Evolutionary conservation across 2,797 vertebrate species (phyloP).

Genomic region (Malurus leucopterus): DNA sequence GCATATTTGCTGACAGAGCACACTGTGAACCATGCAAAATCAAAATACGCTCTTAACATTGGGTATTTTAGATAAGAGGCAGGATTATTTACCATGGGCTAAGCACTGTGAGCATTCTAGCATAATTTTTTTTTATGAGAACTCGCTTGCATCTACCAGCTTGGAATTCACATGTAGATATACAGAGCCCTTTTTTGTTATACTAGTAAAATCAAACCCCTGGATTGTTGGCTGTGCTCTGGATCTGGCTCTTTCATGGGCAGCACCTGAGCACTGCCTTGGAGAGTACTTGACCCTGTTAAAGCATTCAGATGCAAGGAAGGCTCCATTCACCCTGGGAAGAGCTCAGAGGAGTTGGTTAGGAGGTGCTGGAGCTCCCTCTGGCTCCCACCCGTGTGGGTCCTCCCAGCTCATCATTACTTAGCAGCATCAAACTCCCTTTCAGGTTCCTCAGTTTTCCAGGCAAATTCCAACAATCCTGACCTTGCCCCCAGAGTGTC

Average conservation of each 20-base stretch:
- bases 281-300: background rate
- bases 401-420: background rate
- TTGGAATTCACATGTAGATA: background rate
- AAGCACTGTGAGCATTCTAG: background rate
- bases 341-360: background rate
- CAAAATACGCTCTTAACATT: background rate
- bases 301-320: background rate
- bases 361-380: background rate
- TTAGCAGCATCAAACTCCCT: background rate
- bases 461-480: background rate
- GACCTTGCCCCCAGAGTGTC: background rate
- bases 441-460: background rate
- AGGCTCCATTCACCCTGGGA: background rate
- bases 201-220: background rate
- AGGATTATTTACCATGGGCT: background rate
- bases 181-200: background rate
- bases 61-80: background rate
- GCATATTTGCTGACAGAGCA: background rate
- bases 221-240: background rate
- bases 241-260: background rate
- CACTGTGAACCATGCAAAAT: background rate
- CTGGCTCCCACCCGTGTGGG: fast-evolving
- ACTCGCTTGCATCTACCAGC: background rate
- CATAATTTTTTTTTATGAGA: background rate
- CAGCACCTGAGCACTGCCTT: background rate